These are phyloP conservation scores for Drosophila pruinosa DNA, from an alignment of 1,140 invertebrate species.

Conservation along the genomic window DNA sequence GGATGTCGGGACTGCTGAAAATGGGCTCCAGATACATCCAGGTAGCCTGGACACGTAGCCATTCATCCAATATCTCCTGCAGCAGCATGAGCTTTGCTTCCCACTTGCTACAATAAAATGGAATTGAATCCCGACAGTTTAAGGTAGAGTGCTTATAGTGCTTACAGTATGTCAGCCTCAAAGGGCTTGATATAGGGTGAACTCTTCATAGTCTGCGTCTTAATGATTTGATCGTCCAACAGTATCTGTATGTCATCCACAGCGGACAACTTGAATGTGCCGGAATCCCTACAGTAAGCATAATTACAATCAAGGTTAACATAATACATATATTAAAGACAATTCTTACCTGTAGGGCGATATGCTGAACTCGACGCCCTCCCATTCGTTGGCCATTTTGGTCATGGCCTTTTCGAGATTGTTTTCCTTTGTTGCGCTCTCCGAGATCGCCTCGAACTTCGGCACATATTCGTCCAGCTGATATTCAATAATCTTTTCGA, in stretches of 20 bases:
- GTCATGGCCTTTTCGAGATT: conserved; percentile 94
- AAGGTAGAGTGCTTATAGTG: conserved; percentile 13
- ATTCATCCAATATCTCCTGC: conserved; percentile 97
- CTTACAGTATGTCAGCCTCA: conserved; percentile 90
- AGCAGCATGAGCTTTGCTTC: conserved; percentile 90
- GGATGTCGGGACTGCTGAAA: conserved; percentile 98
- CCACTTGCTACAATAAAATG: conserved; percentile 84
- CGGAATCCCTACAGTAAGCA: conserved; percentile 89
- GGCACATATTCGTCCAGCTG: conserved; percentile 94
- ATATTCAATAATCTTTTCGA: conserved; percentile 96
- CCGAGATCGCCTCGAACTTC: conserved; percentile 96
- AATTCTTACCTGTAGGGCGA: conserved; percentile 77
- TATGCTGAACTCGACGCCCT: conserved; percentile 90
- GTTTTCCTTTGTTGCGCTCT: conserved; percentile 97
- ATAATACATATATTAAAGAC: too few species aligned
- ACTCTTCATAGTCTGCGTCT: conserved; percentile 98
- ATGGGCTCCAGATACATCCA: conserved; percentile 99
- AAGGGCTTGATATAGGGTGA: conserved; percentile 98
- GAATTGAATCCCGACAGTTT: conserved; percentile 16
- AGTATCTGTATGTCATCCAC: conserved; percentile 98
- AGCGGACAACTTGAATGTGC: conserved; percentile 94
- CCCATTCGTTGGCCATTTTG: conserved; percentile 97
- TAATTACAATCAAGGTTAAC: too few species aligned
- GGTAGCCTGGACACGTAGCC: conserved; percentile 97
- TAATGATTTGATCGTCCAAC: conserved; percentile 97